phyloP scores from a whole-genome alignment of 2,888 invertebrate genomes.

The Dexiosoma caninum region DNA sequence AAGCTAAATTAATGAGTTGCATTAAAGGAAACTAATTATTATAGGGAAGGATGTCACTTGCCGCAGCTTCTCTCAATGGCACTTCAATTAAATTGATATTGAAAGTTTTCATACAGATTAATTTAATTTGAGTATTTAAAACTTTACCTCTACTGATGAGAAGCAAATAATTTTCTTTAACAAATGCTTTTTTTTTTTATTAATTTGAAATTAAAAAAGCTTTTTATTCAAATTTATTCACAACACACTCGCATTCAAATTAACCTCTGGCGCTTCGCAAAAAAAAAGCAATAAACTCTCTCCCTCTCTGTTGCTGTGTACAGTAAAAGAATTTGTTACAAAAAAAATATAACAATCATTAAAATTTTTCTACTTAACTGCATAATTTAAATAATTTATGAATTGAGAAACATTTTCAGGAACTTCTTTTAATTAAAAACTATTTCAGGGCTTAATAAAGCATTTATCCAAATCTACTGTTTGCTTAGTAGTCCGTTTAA shows the following conservation, averaged over 20 bases:
- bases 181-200: no score
- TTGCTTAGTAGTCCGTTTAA: slow-evolving; percentile 43
- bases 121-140: no score
- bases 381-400: slow-evolving; percentile 61
- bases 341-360: background rate
- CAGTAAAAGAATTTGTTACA: no score
- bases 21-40: no score
- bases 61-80: no score
- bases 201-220: slow-evolving; percentile 20
- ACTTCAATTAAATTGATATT: no score
- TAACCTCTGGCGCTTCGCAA: slow-evolving; percentile 27
- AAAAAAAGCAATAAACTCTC: background rate
- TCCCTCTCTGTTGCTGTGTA: background rate
- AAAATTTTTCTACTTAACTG: slow-evolving; percentile 27
- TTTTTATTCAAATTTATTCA: slow-evolving; percentile 7
- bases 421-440: slow-evolving; percentile 63
- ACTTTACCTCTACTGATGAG: background rate
- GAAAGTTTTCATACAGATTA: no score
- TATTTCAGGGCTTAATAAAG: slow-evolving; percentile 61
- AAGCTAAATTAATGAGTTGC: no score
- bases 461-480: slow-evolving; percentile 57
- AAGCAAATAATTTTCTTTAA: no score
- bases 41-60: no score
- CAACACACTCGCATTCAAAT: slow-evolving; percentile 28
- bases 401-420: slow-evolving; percentile 55